Conservation (phyloP, 2,113 vertebrate species). For the Lichenostomus cassidix region DNA sequence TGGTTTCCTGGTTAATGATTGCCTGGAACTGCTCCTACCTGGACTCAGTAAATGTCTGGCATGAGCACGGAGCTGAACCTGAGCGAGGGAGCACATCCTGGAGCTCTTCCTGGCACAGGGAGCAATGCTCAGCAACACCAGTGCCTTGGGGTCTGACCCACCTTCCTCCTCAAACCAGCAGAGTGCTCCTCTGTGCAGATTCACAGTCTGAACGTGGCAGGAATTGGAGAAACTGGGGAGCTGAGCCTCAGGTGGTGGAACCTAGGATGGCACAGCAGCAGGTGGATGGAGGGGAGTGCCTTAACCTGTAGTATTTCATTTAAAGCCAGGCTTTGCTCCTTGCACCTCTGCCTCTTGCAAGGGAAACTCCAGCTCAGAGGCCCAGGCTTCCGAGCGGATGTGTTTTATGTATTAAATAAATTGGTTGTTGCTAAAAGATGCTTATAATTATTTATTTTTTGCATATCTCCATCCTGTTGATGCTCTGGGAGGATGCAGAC, state of each 20-base stretch:
- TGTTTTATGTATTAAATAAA: not conserved
- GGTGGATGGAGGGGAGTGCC: fast-evolving
- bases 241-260: not conserved
- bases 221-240: not conserved
- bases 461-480: fast-evolving
- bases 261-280: not conserved
- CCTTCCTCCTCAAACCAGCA: fast-evolving
- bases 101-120: not conserved
- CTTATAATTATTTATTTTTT: not conserved
- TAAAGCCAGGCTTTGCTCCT: not conserved
- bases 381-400: not conserved
- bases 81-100: fast-evolving
- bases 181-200: not conserved
- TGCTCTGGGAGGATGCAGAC: fast-evolving
- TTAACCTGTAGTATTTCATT: not conserved
- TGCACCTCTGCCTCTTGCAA: not conserved
- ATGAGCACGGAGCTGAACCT: not conserved
- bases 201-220: not conserved
- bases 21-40: not conserved
- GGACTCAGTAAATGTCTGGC: not conserved
- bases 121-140: not conserved
- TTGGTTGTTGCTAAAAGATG: fast-evolving
- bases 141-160: fast-evolving
- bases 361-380: not conserved
- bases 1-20: constrained; percentile 33